Evolutionary conservation across 2,797 vertebrate genomes (phyloP), one percentile per base, ranked within the genome.

Genomic region (Presbytis comata): DNA sequence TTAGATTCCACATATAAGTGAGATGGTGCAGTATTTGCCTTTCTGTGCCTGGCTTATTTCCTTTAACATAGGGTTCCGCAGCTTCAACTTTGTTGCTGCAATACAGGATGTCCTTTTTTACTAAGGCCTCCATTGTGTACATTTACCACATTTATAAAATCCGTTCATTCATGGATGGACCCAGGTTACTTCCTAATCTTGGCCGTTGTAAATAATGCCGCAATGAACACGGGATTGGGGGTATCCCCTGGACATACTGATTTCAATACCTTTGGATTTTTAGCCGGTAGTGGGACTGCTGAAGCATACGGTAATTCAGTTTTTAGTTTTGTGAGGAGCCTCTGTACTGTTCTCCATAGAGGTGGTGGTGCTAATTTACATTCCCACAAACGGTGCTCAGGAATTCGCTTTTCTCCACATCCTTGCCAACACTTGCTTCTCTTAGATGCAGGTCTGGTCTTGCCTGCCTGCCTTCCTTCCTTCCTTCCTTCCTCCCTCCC

Each of bases 401-500:
- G 21, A 21, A 10, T 78, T 48, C 2, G 28, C 28, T 1, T 74
- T 74, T 33, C 28, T 11, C 74, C 28, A 48, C 75, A 46, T 33
- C 75, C 28, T 48, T 2, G 0, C 16, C 44, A 48, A 33, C 16
- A 30, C 28, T 53, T 82, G 36, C 28, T 83, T 44, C 16, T 83
- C 19, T 83, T 41, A 70, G 13, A 36, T 28, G 44, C 16, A 33
- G 21, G 3, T 26, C 10, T 48, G 48, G 14, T 48, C 28, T 13
- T 9, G 7, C 9, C 6, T n/a, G n/a, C n/a, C n/a, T n/a, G n/a
- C n/a, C n/a, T 7, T 1, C 28, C 11, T 61, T 6, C 28, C 13
- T 6, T 14, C 26, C 12, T 30, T 12, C 4, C 57, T 28, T 5
- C 1, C 26, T 57, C 4, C 0, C 9, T 8, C 8, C 4, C 2